Evolutionary conservation across 1,140 invertebrate genomes (phyloP), one percentile per base, ranked within the genome.

Genomic region (Drosophila pseudoananassae): DNA sequence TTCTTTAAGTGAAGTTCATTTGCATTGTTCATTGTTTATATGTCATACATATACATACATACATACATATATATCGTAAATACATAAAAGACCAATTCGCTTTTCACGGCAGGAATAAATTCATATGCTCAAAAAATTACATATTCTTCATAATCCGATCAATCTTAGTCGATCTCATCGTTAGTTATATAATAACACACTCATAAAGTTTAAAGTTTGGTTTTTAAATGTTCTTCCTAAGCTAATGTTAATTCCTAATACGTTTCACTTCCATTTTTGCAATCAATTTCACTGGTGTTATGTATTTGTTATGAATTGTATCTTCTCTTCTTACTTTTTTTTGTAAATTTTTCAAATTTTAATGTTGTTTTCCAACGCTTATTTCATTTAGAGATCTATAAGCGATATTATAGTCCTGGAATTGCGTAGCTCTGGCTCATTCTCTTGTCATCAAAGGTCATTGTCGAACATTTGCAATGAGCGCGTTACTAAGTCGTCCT

Each of bases 391-490:
- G 50, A 91, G 83, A 83, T 91, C 90, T 82, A 91, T 91, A 72
- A 91, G 81, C 63, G 87, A 78, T 71, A 91, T 76, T 84, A 87
- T 71, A 76, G 89, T 90, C 71, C 76, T 87, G 50, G 85, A 91
- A 61, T 89, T 76, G 61, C 81, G 81, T 53, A 63, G 52, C 46
- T 70, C 63, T 46, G 60, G 58, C 57, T 64, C 68, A 9, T 73
- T 60, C 38, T 78, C 82, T 66, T 85, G 90, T 90, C 90, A 91
- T 91, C 90, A 91, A 90, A 91, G 90, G 74, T 91, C 95, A 77
- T 94, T 94, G 92, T 97, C 96, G 90, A 97, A 97, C 94, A 96
- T 96, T 91, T 96, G 95, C 91, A 97, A 92, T 20, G 96, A 96
- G 45, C 94, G 94, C 50, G 96, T 96, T 91, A 97, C 96, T 66